Evolutionary conservation across 2,888 invertebrate species (phyloP).

Genomic region (Barypeithes pellucidus): DNA sequence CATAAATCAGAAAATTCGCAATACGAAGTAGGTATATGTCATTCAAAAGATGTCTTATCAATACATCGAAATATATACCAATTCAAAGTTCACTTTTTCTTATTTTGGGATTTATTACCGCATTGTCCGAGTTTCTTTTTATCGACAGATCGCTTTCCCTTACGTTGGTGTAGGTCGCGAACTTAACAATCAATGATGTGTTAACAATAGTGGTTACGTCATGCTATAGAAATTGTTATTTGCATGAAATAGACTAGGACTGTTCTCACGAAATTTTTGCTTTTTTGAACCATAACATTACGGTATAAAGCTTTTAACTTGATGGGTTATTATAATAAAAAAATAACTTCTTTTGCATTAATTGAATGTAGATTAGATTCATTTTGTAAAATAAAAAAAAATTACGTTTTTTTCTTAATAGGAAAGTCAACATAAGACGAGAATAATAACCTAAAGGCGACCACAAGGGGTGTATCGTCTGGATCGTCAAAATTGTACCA

Average conservation of each 20-base stretch:
- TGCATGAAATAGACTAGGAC: constrained; percentile 64
- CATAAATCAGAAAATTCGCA: constrained; percentile 28
- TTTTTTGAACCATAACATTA: neutral
- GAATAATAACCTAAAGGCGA: too few relatives aligned
- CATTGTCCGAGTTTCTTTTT: constrained; percentile 53
- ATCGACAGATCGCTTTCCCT: constrained; percentile 67
- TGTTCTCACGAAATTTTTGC: neutral
- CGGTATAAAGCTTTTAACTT: too few relatives aligned
- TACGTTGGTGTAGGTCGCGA: constrained; percentile 70
- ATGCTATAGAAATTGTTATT: constrained; percentile 69
- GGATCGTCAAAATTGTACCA: too few relatives aligned
- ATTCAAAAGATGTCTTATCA: constrained; percentile 36
- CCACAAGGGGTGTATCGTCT: too few relatives aligned
- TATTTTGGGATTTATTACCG: constrained; percentile 53
- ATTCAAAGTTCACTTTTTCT: constrained; percentile 49
- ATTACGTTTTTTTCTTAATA: too few relatives aligned
- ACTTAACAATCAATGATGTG: constrained; percentile 71
- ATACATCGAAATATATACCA: constrained; percentile 30
- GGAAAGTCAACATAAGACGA: too few relatives aligned
- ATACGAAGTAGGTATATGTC: neutral
- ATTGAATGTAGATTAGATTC: too few relatives aligned
- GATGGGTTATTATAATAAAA: too few relatives aligned
- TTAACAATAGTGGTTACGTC: constrained; percentile 70
- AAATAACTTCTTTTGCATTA: too few relatives aligned
- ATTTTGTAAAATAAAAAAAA: too few relatives aligned